A percentile compares a stretch with the other conserved stretches of the same genome.
Conservation (phyloP, 2,797 vertebrate genomes). For the Dipus sagitta region DNA sequence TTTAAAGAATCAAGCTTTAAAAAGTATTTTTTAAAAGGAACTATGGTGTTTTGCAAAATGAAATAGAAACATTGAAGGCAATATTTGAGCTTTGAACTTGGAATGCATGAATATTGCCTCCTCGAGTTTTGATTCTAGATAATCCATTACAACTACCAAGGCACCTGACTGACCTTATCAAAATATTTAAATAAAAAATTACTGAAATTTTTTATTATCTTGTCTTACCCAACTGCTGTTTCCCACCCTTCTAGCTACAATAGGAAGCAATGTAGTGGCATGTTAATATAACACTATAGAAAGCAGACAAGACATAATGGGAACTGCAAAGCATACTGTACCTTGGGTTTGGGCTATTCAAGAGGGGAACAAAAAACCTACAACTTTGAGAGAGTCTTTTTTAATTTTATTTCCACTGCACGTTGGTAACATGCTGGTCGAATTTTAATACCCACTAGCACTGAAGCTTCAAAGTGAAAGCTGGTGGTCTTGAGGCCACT, state of each 20-base stretch:
- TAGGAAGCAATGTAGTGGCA: neutral
- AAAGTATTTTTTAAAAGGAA: neutral
- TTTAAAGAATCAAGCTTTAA: too few species aligned
- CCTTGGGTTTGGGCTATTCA: neutral
- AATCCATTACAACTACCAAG: neutral
- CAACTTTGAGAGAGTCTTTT: neutral
- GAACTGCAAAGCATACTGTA: neutral
- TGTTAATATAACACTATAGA: neutral
- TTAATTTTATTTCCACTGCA: slow-evolving; percentile 10
- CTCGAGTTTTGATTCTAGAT: slow-evolving; percentile 42
- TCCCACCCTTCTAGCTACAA: neutral
- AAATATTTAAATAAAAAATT: slow-evolving; percentile 1
- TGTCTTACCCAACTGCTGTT: neutral
- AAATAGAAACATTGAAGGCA: neutral
- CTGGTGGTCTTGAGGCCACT: neutral
- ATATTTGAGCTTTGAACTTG: slow-evolving; percentile 2
- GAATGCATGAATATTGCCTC: neutral
- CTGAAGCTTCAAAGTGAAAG: slow-evolving; percentile 20
- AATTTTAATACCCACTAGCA: neutral
- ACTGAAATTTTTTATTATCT: neutral
- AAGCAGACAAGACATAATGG: neutral
- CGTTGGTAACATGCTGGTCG: neutral
- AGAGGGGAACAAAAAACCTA: neutral
- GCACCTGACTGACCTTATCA: neutral
- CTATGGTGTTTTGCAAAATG: slow-evolving; percentile 41